Evolutionary conservation across 2,797 vertebrate species (phyloP).

Genomic region (Pangasius sanitwongsei): DNA sequence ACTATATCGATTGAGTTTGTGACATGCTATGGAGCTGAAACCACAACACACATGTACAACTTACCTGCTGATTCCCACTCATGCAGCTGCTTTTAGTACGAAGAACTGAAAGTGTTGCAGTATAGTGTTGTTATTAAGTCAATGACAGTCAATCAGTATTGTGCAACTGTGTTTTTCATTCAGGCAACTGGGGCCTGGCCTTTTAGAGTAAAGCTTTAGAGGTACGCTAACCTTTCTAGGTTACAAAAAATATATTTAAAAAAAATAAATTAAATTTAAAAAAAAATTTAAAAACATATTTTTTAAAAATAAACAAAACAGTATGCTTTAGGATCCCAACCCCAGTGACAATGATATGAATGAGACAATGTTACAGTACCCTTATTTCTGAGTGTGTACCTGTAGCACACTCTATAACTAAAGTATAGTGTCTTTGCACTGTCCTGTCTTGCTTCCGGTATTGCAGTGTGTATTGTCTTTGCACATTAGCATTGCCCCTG

Average conservation of each 20-base stretch:
- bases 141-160: neutral
- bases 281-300: too few relatives aligned
- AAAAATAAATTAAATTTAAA: too few relatives aligned
- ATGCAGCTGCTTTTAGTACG: neutral
- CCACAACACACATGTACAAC: neutral
- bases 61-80: neutral
- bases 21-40: conserved; percentile 9
- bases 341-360: neutral
- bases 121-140: neutral
- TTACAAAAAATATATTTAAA: neutral
- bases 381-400: neutral
- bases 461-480: neutral
- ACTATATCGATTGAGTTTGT: neutral
- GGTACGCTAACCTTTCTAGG: neutral
- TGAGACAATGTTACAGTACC: neutral
- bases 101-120: neutral
- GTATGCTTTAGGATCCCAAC: neutral
- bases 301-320: neutral
- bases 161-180: neutral
- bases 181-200: neutral
- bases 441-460: neutral
- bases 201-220: neutral
- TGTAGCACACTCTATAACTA: neutral
- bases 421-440: neutral
- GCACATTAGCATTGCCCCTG: neutral